Conservation (phyloP, 2,888 invertebrate genomes). For the Troides oblongomaculatus region DNA sequence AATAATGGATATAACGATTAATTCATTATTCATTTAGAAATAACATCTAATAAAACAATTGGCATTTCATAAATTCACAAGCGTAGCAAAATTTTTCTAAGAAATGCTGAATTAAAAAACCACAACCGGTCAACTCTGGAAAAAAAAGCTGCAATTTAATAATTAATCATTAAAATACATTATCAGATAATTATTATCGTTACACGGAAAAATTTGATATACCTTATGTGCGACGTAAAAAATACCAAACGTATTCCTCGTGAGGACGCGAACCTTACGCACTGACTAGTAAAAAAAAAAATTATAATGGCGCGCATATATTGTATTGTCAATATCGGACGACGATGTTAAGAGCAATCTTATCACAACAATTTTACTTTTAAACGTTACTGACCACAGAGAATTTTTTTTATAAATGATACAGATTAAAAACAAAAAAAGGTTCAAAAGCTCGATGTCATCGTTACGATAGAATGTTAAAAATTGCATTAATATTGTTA, state of each 20-base stretch:
- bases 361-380: not conserved
- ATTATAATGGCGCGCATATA: slow-evolving; percentile 6
- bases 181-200: not conserved
- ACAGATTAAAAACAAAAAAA: slow-evolving; percentile 1
- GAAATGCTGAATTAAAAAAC: slow-evolving; percentile 9
- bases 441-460: slow-evolving; percentile 2
- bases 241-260: slow-evolving; percentile 1
- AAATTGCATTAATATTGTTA: not conserved
- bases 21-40: slow-evolving; percentile 17
- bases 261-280: slow-evolving; percentile 13
- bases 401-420: not conserved
- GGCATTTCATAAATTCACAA: slow-evolving; percentile 2
- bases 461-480: slow-evolving; percentile 6
- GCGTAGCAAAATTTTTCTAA: slow-evolving; percentile 11
- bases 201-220: not conserved
- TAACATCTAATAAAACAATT: slow-evolving; percentile 5
- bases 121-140: slow-evolving; percentile 19
- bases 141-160: slow-evolving; percentile 6
- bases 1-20: slow-evolving; percentile 11
- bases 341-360: slow-evolving; percentile 1
- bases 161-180: not conserved
- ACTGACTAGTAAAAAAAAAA: slow-evolving; percentile 15
- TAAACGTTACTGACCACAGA: not conserved
- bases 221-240: slow-evolving; percentile 5
- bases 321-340: not conserved